Conservation (phyloP, 2,888 invertebrate genomes). For the Odontothrips loti region DNA sequence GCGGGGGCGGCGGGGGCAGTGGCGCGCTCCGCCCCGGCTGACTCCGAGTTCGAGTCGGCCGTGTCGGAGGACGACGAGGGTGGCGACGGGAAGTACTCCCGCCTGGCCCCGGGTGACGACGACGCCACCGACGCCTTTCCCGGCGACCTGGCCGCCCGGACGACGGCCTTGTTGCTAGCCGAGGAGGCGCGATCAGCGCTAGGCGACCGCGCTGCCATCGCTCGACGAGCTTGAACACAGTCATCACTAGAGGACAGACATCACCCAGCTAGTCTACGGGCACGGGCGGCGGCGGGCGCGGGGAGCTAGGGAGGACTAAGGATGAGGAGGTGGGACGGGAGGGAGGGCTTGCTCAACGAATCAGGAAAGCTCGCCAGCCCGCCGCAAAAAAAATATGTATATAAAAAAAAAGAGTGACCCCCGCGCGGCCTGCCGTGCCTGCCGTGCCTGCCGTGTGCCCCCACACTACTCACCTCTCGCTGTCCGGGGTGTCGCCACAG, state of each 20-base stretch:
- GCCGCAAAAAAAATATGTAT: too few relatives aligned
- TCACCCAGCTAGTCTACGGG: slow-evolving; percentile 50
- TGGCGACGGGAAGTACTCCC: slow-evolving; percentile 56
- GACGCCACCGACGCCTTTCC: slow-evolving; percentile 52
- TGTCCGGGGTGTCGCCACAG: slow-evolving; percentile 78
- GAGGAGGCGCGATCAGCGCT: slow-evolving; percentile 71
- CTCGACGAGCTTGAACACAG: slow-evolving; percentile 88
- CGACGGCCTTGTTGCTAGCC: slow-evolving; percentile 38
- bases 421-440: too few relatives aligned
- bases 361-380: too few relatives aligned
- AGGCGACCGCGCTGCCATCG: slow-evolving; percentile 64
- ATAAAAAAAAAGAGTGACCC: too few relatives aligned
- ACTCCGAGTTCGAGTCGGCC: slow-evolving; percentile 52
- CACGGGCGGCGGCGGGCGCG: not conserved
- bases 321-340: too few relatives aligned
- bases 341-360: too few relatives aligned
- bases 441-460: not conserved
- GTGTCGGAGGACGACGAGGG: slow-evolving; percentile 45
- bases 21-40: slow-evolving; percentile 28
- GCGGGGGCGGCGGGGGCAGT: slow-evolving; percentile 33
- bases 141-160: slow-evolving; percentile 42
- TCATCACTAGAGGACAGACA: slow-evolving; percentile 90
- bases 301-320: not conserved
- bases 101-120: slow-evolving; percentile 47
- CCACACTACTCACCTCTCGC: slow-evolving; percentile 70